Conservation (phyloP, 2,797 vertebrate genomes). For the Ceyx erithaca region DNA sequence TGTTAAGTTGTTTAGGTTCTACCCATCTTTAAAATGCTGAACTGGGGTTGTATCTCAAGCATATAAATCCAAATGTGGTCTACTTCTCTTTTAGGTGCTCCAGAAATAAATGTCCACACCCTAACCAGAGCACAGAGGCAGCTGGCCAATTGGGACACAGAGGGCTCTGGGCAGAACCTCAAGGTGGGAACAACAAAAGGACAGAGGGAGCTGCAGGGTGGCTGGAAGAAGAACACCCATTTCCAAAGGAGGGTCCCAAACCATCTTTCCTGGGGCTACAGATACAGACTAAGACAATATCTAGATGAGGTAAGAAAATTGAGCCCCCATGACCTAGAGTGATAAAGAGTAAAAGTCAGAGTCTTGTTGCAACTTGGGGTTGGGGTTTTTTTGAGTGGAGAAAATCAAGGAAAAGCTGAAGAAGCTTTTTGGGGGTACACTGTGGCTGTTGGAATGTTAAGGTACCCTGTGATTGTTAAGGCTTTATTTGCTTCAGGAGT, state of each 20-base stretch:
- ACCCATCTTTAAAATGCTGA: not conserved
- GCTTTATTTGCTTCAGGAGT: not conserved
- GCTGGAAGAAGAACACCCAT: not conserved
- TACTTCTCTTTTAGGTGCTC: not conserved
- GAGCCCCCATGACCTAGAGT: not conserved
- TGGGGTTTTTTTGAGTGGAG: fast-evolving
- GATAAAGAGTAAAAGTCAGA: not conserved
- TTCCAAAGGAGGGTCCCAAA: not conserved
- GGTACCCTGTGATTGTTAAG: not conserved
- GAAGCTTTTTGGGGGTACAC: not conserved
- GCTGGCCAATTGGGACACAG: not conserved
- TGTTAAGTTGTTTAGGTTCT: not conserved
- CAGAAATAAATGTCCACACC: not conserved
- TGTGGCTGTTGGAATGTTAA: not conserved
- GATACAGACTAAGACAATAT: not conserved
- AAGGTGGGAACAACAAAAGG: not conserved
- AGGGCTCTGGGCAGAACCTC: not conserved
- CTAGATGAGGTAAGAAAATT: not conserved
- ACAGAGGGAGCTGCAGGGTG: fast-evolving
- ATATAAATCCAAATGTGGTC: fast-evolving
- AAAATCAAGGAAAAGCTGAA: not conserved
- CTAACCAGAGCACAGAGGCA: not conserved
- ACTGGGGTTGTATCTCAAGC: not conserved
- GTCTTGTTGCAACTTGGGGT: not conserved
- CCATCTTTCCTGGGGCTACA: fast-evolving